A percentile compares a stretch with the other conserved stretches of the same genome.
Conservation (phyloP, 2,113 vertebrate species). For the Hydrochoerus hydrochaeris region DNA sequence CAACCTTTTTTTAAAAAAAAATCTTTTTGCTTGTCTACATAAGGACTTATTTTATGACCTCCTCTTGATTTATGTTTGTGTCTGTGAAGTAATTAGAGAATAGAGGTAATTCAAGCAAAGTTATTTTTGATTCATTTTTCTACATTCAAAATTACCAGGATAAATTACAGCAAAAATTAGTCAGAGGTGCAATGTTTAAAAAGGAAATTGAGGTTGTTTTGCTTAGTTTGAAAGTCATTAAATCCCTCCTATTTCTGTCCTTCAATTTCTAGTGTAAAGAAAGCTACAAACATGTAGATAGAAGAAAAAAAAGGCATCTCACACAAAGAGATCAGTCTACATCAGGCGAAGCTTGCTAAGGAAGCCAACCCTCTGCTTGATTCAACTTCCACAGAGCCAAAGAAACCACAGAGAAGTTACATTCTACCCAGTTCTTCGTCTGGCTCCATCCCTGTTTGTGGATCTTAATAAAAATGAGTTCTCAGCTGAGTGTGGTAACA, state of each 20-base stretch:
- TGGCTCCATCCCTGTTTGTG: background rate
- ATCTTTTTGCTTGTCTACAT: background rate
- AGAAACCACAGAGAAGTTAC: background rate
- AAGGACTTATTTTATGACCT: background rate
- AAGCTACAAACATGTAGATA: background rate
- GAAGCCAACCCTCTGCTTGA: background rate
- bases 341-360: background rate
- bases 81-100: background rate
- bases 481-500: background rate
- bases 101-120: constrained; percentile 14
- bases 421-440: background rate
- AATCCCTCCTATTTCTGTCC: constrained; percentile 54
- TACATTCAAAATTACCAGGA: constrained; percentile 56
- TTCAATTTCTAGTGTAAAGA: constrained; percentile 54
- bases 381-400: background rate
- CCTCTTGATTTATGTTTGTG: background rate
- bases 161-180: constrained; percentile 67
- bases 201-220: constrained; percentile 62
- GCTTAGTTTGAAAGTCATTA: constrained; percentile 64
- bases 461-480: background rate
- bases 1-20: background rate
- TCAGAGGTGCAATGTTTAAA: constrained; percentile 64
- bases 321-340: background rate
- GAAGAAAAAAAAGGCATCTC: constrained; percentile 9
- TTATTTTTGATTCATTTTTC: constrained; percentile 61